phyloP scores from a whole-genome alignment of 2,797 vertebrate genomes.

The Eremophila alpestris region DNA sequence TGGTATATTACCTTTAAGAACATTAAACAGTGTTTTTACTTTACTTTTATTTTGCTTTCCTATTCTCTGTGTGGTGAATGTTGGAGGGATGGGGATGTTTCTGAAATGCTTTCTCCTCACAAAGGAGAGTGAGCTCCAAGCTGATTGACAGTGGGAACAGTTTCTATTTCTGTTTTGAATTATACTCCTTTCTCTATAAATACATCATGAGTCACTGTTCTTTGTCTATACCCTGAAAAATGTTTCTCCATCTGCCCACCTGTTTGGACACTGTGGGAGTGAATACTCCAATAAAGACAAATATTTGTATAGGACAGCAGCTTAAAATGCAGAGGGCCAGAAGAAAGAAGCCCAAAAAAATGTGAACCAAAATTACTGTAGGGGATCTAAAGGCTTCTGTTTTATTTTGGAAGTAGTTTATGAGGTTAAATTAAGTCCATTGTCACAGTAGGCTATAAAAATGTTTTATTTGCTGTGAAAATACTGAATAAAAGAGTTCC shows the following conservation, averaged over 20 bases:
- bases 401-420: background rate
- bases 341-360: background rate
- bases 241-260: rapidly evolving
- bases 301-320: background rate
- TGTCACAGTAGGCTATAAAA: background rate
- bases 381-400: background rate
- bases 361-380: background rate
- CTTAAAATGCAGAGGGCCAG: background rate
- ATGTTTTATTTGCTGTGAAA: background rate
- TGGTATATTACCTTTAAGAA: background rate
- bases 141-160: background rate
- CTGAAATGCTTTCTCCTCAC: background rate
- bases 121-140: background rate
- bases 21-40: background rate
- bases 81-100: background rate
- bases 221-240: background rate
- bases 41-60: background rate
- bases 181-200: background rate
- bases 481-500: background rate
- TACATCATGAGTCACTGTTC: background rate
- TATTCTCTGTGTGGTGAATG: background rate
- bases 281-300: background rate
- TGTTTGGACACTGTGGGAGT: background rate
- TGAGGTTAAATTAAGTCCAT: background rate
- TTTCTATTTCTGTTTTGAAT: background rate